phyloP scores from a whole-genome alignment of 2,113 vertebrate genomes.

The Pomatorhinus ruficollis region DNA sequence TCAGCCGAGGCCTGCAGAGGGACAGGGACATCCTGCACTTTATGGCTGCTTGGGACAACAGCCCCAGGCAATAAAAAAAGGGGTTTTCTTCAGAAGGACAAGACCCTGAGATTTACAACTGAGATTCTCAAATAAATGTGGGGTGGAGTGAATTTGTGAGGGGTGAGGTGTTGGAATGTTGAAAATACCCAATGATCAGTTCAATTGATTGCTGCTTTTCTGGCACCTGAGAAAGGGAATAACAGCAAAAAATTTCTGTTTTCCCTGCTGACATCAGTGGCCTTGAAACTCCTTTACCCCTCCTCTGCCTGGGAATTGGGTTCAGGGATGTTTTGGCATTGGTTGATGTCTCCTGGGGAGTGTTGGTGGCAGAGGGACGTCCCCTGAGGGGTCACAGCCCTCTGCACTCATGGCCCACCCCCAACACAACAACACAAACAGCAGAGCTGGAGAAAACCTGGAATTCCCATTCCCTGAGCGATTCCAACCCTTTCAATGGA shows the following conservation, averaged over 20 bases:
- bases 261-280: background rate
- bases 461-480: background rate
- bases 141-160: background rate
- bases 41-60: background rate
- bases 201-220: background rate
- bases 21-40: background rate
- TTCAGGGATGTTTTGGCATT: background rate
- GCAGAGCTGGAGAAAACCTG: background rate
- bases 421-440: background rate
- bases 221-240: background rate
- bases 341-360: rapidly evolving
- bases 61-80: background rate
- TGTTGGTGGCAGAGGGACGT: background rate
- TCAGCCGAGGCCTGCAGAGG: background rate
- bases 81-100: background rate
- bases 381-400: background rate
- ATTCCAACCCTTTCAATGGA: rapidly evolving
- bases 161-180: background rate
- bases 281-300: background rate
- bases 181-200: background rate
- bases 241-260: background rate
- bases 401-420: rapidly evolving
- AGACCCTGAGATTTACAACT: background rate
- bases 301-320: background rate
- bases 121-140: background rate